A percentile compares a stretch with the other conserved stretches of the same genome.
These are phyloP conservation scores for Syrmaticus mikado DNA, from an alignment of 2,113 vertebrate species.

Conservation along the genomic window DNA sequence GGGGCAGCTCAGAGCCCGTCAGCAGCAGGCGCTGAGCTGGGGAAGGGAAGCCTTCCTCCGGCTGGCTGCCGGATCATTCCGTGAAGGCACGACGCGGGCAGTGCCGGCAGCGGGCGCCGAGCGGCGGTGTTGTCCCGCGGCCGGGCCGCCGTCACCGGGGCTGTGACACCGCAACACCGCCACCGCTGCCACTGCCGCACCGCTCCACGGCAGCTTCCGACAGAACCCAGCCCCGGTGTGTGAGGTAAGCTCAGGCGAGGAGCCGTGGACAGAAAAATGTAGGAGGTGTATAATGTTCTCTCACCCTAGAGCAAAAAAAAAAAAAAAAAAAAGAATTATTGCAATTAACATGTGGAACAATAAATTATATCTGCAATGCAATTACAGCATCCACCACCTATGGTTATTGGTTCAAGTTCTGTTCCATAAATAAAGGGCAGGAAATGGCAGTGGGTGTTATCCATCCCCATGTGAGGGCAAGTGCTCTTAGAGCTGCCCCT, in stretches of 20 bases:
- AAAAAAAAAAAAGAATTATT: too few relatives aligned
- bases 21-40: fast-evolving
- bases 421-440: too few relatives aligned
- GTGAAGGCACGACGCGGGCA: not conserved
- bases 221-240: not conserved
- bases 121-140: constrained; percentile 26
- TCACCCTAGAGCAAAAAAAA: not conserved
- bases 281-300: too few relatives aligned
- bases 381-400: not conserved
- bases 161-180: too few relatives aligned
- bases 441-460: not conserved
- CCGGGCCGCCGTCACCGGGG: not conserved
- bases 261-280: not conserved
- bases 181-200: too few relatives aligned
- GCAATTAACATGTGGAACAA: not conserved
- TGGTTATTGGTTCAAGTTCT: not conserved
- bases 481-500: not conserved
- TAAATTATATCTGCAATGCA: not conserved
- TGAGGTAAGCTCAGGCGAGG: not conserved
- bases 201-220: not conserved
- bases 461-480: not conserved
- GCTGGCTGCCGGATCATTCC: too few relatives aligned
- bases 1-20: not conserved
- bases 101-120: not conserved
- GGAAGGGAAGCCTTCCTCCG: not conserved